Conservation (phyloP, 2,113 vertebrate genomes). For the Eulacestoma nigropectus region DNA sequence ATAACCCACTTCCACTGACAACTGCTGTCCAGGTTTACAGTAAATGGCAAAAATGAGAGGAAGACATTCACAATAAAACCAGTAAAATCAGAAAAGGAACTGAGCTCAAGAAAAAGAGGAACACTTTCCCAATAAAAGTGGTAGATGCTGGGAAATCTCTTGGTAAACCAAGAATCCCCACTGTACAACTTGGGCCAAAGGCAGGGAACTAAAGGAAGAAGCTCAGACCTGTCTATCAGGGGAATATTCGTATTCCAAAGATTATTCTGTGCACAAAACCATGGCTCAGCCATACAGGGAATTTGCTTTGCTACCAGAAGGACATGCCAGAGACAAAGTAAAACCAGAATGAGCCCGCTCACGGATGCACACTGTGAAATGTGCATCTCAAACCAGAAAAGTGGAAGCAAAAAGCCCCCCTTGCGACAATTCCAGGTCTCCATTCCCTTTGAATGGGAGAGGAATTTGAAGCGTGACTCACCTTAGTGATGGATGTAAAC, state of each 20-base stretch:
- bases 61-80: neutral
- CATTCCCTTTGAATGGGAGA: neutral
- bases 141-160: neutral
- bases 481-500: conserved; percentile 94
- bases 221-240: neutral
- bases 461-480: conserved; percentile 41
- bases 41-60: neutral
- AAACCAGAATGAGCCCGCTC: neutral
- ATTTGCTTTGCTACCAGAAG: neutral
- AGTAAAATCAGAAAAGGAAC: neutral
- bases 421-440: neutral
- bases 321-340: neutral
- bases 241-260: neutral
- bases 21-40: neutral
- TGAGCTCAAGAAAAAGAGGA: neutral
- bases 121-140: neutral
- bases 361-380: neutral
- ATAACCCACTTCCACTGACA: neutral
- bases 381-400: neutral
- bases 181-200: neutral
- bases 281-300: neutral
- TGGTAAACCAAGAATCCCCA: neutral
- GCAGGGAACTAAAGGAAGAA: neutral
- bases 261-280: neutral
- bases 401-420: neutral